A percentile compares a stretch with the other conserved stretches of the same genome.
phyloP scores from a whole-genome alignment of 2,113 vertebrate genomes.

The Bufo gargarizans region DNA sequence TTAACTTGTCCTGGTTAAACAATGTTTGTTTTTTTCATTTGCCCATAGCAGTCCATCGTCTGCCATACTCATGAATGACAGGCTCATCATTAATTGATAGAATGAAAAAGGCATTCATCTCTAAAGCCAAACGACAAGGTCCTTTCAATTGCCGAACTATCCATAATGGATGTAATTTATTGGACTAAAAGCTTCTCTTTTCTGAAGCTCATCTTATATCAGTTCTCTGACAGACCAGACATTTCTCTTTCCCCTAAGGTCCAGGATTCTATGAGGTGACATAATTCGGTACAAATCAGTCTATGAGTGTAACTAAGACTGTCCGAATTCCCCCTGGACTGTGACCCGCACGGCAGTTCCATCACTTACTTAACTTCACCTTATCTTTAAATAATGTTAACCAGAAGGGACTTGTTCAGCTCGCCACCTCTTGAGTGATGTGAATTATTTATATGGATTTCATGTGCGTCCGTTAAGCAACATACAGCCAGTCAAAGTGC shows the following conservation, averaged over 20 bases:
- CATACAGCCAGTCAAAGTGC: constrained; percentile 72
- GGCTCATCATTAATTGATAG: constrained; percentile 13
- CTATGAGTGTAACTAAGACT: constrained; percentile 76
- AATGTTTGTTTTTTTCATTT: not conserved
- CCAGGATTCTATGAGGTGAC: constrained; percentile 76
- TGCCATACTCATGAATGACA: not conserved
- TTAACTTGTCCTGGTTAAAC: too few species aligned
- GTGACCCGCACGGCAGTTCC: constrained; percentile 75
- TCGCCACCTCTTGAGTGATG: constrained; percentile 79
- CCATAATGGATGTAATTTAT: constrained; percentile 62
- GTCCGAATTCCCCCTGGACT: constrained; percentile 86
- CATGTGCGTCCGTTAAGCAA: constrained; percentile 81
- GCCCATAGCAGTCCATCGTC: not conserved
- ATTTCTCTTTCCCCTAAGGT: constrained; percentile 76
- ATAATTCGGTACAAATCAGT: constrained; percentile 82
- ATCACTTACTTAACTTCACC: constrained; percentile 84
- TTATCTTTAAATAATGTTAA: constrained; percentile 89
- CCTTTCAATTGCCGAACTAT: constrained; percentile 60
- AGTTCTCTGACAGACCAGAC: constrained; percentile 79
- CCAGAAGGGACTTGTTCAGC: constrained; percentile 88
- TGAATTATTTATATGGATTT: constrained; percentile 95
- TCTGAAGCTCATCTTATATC: constrained; percentile 72
- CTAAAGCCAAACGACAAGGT: constrained; percentile 5
- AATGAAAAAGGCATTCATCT: constrained; percentile 17
- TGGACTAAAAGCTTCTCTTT: constrained; percentile 65